Evolutionary conservation across 2,797 vertebrate species (phyloP), one percentile per base, ranked within the genome.

Genomic region (Harpagifer antarcticus): DNA sequence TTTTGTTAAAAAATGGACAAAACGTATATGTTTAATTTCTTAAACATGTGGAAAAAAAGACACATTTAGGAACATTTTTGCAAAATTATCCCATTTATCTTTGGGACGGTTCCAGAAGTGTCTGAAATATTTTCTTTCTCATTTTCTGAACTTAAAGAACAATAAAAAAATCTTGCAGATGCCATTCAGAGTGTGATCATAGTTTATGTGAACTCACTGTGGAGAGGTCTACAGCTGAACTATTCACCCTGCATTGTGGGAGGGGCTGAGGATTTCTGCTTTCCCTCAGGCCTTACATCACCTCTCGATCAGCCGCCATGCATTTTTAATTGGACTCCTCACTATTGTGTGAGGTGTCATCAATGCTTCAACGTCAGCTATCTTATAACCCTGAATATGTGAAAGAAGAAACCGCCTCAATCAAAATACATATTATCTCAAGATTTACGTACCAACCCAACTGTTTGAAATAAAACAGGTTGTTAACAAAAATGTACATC

Each of bases 291-390:
- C 75, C 57, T 62, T 54, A 33, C 60, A 75, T 85, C 66, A 82
- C 67, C 72, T 79, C 85, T 75, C 55, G 58, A 64, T 79, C 81
- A 86, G 64, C 74, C 55, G 50, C 87, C 57, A 72, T 82, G 78
- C 82, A 86, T 90, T 87, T 84, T 67, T 85, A 91, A 90, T 78
- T 55, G 23, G 65, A 72, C 53, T 67, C 58, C 59, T 79, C 56
- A 17, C 33, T 70, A 61, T 78, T 68, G 57, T 77, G 43, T 60
- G 27, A 15, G 16, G 45, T 63, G 45, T 56, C 55, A 53, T 52
- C 11, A 4, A 3, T 57, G 55, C 45, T 71, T 49, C 23, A 49
- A 53, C 20, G 33, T 12, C 47, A 16, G 15, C n/a, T 47, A 53
- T 69, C 52, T 67, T 33, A 59, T 44, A 74, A 74, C 31, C 62